These are phyloP conservation scores for Buteo buteo DNA, from an alignment of 2,113 vertebrate species.

Conservation along the genomic window DNA sequence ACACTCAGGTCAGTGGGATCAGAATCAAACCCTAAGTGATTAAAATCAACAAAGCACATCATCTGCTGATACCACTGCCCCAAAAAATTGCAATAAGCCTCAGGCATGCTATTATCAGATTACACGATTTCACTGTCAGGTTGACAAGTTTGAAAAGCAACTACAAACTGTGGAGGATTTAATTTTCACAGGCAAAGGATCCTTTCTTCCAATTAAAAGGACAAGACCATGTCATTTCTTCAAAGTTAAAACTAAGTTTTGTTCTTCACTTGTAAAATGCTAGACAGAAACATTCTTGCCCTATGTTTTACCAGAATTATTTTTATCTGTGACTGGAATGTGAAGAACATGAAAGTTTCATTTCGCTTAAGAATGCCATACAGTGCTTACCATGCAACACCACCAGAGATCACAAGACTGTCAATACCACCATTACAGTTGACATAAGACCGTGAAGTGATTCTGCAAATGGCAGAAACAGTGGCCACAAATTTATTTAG, in stretches of 20 bases:
- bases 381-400: not conserved
- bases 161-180: constrained; percentile 54
- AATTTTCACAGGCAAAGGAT: constrained; percentile 48
- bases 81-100: constrained; percentile 58
- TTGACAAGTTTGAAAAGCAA: constrained; percentile 54
- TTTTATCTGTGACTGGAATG: not conserved
- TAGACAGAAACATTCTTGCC: not conserved
- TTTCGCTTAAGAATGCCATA: not conserved
- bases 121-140: constrained; percentile 57
- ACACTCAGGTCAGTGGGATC: not conserved
- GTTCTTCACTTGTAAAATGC: not conserved
- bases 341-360: not conserved
- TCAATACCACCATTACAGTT: not conserved
- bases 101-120: constrained; percentile 64
- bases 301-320: not conserved
- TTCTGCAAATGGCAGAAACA: not conserved
- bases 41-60: constrained; percentile 68
- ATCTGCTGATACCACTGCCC: constrained; percentile 52
- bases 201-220: constrained; percentile 62
- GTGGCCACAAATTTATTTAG: not conserved
- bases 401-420: not conserved
- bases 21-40: constrained; percentile 40
- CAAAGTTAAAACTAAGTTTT: constrained; percentile 22
- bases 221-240: constrained; percentile 12
- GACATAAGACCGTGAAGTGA: not conserved